Evolutionary conservation across 2,888 invertebrate species (phyloP), one percentile per base, ranked within the genome.

Genomic region (Suillia variegata): DNA sequence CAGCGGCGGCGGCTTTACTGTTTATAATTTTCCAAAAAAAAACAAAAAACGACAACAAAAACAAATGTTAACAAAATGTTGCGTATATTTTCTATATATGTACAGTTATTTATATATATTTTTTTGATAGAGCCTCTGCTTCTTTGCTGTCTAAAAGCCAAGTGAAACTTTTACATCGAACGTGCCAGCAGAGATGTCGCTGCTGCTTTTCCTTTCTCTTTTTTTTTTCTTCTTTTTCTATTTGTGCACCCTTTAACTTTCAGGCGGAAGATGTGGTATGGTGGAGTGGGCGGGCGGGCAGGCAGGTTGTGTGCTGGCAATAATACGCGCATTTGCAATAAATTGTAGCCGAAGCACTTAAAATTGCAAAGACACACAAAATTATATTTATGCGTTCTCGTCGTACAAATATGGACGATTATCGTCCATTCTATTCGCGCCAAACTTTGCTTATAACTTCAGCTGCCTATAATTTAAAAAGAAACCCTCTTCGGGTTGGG

Each of bases 1-100:
- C 70, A 73, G 38, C 6, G n/a, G 13, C 38, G 38, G 4, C 12
- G 12, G 38, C 38, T 3, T 13, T n/a, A n/a, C 38, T 38, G 38
- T 38, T 38, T 38, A 38, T 38, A n/a, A 38, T 38, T 38, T 38
- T 38, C 26, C 26, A 26, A 26, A 26, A 26, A 26, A 5, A 26
- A 26, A 26, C 10, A 26, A 26, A 26, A 26, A 6, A 10, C 10
- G 10, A 26, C 26, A 26, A 26, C n/a, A n/a, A n/a, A n/a, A n/a
- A n/a, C n/a, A n/a, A n/a, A n/a, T n/a, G n/a, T n/a, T n/a, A n/a
- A n/a, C n/a, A n/a, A n/a, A n/a, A n/a, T n/a, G n/a, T n/a, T n/a
- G n/a, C n/a, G n/a, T n/a, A n/a, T n/a, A n/a, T n/a, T 26, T 26
- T 26, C 26, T 26, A 26, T 26, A n/a, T n/a, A n/a, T n/a, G n/a